Evolutionary conservation across 2,113 vertebrate species (phyloP), one percentile per base, ranked within the genome.

Genomic region (Hypomesus transpacificus): DNA sequence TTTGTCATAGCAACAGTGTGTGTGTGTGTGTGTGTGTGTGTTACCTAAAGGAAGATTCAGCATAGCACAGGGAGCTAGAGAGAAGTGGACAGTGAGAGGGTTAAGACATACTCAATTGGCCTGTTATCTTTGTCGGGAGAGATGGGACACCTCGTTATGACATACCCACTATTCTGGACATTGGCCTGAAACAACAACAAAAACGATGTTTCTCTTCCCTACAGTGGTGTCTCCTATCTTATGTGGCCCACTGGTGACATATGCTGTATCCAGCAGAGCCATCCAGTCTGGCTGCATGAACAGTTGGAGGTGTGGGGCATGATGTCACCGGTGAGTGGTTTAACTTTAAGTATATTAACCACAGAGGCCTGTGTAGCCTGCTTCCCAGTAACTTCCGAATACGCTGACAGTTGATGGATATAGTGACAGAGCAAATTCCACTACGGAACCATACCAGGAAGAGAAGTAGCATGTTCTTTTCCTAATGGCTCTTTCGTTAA

Each of bases 1-100:
- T 78, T 87, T 89, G 77, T 86, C 66, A 73, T 73, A 57, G 71
- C 84, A 80, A 76, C 58, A 61, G 67, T 66, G 7, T 4, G n/a
- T 18, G 67, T 39, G 54, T 31, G 26, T 14, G 2, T 4, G 46
- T 66, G 20, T 59, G 26, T 60, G 31, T 59, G 3, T 57, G 28
- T 59, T 46, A 46, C 39, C 39, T 46, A 46, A 46, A 61, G 26
- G 79, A 0, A 0, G 66, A 60, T 66, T 7, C 60, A 78, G 17
- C 65, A 87, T 66, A 1, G 59, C 77, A 31, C 58, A 57, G 64
- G 74, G 69, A 71, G 2, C 14, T 7, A 26, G 31, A 26, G 21
- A 11, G 11, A 59, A 14, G 46, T 34, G 26, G 54, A 60, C 34
- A 65, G 72, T 54, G 6, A 3, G 2, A 50, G 24, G 60, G 66